Evolutionary conservation across 2,113 vertebrate genomes (phyloP).

Genomic region (Epinephelus cyanopodus): DNA sequence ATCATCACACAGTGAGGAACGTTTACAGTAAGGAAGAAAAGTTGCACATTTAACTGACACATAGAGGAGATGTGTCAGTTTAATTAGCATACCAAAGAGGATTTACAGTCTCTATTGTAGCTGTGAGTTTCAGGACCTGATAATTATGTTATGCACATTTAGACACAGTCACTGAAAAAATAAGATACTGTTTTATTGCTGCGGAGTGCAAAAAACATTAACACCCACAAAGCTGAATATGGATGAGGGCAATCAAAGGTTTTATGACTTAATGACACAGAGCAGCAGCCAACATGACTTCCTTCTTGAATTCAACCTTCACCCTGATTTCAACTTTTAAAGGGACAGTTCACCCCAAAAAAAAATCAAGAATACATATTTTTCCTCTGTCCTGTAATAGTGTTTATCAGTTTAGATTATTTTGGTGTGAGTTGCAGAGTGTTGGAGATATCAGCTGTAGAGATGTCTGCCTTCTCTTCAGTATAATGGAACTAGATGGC

Average conservation of each 20-base stretch:
- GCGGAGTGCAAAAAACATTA: background rate
- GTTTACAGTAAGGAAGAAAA: background rate
- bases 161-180: background rate
- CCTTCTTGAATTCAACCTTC: background rate
- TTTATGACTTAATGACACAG: background rate
- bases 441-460: too few species aligned
- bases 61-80: background rate
- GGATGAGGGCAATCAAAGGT: background rate
- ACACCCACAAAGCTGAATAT: background rate
- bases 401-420: too few species aligned
- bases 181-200: background rate
- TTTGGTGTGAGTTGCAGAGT: too few species aligned
- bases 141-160: slow-evolving; percentile 6
- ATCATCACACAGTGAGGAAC: background rate
- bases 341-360: too few species aligned
- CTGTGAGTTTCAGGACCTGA: slow-evolving; percentile 1
- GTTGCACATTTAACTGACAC: background rate
- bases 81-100: background rate
- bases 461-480: too few species aligned
- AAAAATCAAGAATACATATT: too few species aligned
- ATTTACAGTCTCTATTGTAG: background rate
- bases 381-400: too few species aligned
- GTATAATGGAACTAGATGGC: too few species aligned
- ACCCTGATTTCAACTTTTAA: background rate
- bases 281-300: background rate